phyloP scores from a whole-genome alignment of 2,797 vertebrate genomes.

The Acipenser transmontanus region DNA sequence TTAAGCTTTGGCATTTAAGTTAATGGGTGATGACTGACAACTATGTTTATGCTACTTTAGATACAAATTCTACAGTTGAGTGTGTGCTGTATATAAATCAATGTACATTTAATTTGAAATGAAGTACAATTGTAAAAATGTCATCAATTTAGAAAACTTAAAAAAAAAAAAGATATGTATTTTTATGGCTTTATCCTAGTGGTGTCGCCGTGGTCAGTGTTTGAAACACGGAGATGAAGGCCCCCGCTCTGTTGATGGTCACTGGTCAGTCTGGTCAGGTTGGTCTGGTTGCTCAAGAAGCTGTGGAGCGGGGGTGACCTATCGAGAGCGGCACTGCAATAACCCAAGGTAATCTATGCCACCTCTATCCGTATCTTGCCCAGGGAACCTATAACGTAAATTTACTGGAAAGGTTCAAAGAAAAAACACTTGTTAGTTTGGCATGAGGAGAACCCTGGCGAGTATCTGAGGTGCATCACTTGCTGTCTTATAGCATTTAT shows the following conservation, averaged over 20 bases:
- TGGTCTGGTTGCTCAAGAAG: slow-evolving; percentile 80
- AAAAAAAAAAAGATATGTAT: neutral
- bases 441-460: too few relatives aligned
- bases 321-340: slow-evolving; percentile 73
- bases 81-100: slow-evolving; percentile 47
- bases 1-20: too few relatives aligned
- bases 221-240: slow-evolving; percentile 80
- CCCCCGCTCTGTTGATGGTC: slow-evolving; percentile 68
- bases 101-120: slow-evolving; percentile 28
- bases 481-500: too few relatives aligned
- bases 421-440: too few relatives aligned
- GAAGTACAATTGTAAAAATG: slow-evolving; percentile 37
- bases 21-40: too few relatives aligned
- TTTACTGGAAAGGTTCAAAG: too few relatives aligned
- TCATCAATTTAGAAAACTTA: slow-evolving; percentile 6
- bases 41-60: too few relatives aligned
- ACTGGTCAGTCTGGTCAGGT: slow-evolving; percentile 78
- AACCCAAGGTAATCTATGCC: slow-evolving; percentile 61
- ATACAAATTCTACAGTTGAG: too few relatives aligned
- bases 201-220: slow-evolving; percentile 85
- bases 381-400: too few relatives aligned
- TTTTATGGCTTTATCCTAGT: slow-evolving; percentile 46
- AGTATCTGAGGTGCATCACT: too few relatives aligned
- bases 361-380: neutral
- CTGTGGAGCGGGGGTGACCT: slow-evolving; percentile 77